Evolutionary conservation across 2,113 vertebrate genomes (phyloP).

Genomic region (Coturnix japonica): DNA sequence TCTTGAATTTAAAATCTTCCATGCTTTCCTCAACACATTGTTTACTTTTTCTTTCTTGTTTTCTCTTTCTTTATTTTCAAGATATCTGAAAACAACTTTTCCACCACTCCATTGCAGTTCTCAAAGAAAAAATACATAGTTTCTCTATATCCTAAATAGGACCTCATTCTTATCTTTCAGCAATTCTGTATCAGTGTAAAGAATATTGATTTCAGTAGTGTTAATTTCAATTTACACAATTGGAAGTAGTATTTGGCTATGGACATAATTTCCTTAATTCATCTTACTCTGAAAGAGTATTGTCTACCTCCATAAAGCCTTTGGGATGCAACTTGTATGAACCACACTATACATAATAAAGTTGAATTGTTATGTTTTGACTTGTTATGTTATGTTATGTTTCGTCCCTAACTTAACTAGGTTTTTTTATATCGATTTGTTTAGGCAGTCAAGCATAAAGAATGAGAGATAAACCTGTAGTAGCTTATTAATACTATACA

Average conservation of each 20-base stretch:
- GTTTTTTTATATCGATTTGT: constrained; percentile 36
- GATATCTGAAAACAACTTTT: neutral
- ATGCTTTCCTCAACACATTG: neutral
- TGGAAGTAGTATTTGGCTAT: neutral
- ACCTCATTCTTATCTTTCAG: neutral
- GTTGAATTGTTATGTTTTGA: constrained; percentile 29
- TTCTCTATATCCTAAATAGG: neutral
- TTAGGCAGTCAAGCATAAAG: constrained; percentile 35
- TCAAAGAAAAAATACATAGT: neutral
- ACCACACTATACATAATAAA: constrained; percentile 5
- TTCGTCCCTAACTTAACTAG: constrained; percentile 4
- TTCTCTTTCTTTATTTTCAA: neutral
- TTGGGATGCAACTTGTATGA: neutral
- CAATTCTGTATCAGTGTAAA: neutral
- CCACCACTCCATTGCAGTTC: neutral
- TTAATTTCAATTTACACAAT: neutral
- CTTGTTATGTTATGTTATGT: too few species aligned
- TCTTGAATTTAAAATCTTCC: neutral
- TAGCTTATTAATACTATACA: constrained; percentile 33
- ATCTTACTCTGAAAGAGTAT: neutral
- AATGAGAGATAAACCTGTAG: neutral
- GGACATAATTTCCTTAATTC: neutral
- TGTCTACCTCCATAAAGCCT: neutral
- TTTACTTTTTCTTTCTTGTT: neutral
- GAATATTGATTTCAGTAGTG: neutral